Conservation (phyloP, 2,797 vertebrate species). For the Apogon hyalosoma region DNA sequence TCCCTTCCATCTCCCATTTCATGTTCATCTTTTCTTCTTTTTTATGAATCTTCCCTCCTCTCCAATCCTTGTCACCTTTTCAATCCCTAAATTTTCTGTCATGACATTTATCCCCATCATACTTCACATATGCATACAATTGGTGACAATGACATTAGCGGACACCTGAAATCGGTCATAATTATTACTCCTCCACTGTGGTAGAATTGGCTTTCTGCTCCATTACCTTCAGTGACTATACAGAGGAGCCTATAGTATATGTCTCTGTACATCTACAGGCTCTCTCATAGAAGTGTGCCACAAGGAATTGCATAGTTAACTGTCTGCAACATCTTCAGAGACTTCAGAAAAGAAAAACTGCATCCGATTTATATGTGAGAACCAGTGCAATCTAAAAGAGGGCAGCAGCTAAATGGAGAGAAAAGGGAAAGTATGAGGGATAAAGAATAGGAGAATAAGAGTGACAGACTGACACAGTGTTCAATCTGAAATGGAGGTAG, state of each 20-base stretch:
- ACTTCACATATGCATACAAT: conserved; percentile 51
- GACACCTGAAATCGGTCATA: conserved; percentile 66
- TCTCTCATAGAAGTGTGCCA: conserved; percentile 44
- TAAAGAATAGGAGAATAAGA: neutral
- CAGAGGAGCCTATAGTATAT: conserved; percentile 39
- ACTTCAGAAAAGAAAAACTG: conserved; percentile 45
- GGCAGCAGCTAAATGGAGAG: conserved; percentile 12
- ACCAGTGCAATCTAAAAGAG: conserved; percentile 35
- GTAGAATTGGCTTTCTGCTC: conserved; percentile 71
- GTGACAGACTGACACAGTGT: neutral
- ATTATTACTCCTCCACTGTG: conserved; percentile 62
- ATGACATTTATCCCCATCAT: conserved; percentile 48
- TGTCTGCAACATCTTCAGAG: conserved; percentile 56
- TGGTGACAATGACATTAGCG: conserved; percentile 57
- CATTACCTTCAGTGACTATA: conserved; percentile 63
- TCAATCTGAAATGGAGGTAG: conserved; percentile 21
- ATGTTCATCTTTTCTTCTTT: neutral
- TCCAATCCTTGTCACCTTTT: conserved; percentile 12
- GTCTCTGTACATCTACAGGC: conserved; percentile 44
- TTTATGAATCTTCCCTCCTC: neutral
- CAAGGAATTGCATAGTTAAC: conserved; percentile 69
- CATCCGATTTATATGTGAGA: conserved; percentile 41
- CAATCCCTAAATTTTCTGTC: conserved; percentile 4
- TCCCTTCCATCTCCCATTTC: conserved; percentile 1
- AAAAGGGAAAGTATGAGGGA: neutral